A percentile compares a stretch with the other conserved stretches of the same genome.
Conservation (phyloP, 2,888 invertebrate species). For the Chloromyia formosa region DNA sequence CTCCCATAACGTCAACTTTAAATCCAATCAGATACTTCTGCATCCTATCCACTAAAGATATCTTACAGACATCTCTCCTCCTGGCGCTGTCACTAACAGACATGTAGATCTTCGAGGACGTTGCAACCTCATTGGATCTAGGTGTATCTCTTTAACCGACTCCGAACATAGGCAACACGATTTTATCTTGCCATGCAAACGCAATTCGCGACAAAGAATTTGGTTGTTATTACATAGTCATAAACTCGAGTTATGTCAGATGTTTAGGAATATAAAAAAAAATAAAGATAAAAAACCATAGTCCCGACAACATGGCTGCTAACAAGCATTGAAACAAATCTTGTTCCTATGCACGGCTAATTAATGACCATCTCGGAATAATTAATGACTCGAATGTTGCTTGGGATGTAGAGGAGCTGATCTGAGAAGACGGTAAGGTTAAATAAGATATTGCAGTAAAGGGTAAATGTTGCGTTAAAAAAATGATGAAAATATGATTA, state of each 20-base stretch:
- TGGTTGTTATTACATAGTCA: slow-evolving; percentile 33
- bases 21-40: background rate
- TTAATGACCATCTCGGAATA: slow-evolving; percentile 40
- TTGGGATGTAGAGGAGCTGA: background rate
- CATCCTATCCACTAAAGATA: background rate
- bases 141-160: no score
- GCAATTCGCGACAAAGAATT: slow-evolving; percentile 36
- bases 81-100: background rate
- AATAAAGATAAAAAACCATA: no score
- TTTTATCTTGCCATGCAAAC: slow-evolving; percentile 10
- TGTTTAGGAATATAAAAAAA: slow-evolving; percentile 10
- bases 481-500: background rate
- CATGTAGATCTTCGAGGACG: background rate
- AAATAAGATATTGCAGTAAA: slow-evolving; percentile 31
- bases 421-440: background rate
- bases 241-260: slow-evolving; percentile 34
- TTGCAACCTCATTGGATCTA: background rate
- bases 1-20: slow-evolving; percentile 16
- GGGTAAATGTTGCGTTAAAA: slow-evolving; percentile 6
- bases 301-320: slow-evolving; percentile 27
- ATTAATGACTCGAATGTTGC: slow-evolving; percentile 34
- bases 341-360: slow-evolving; percentile 34
- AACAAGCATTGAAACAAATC: slow-evolving; percentile 38
- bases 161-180: background rate
- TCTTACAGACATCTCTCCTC: background rate